A percentile compares a stretch with the other conserved stretches of the same genome.
Evolutionary conservation across 2,797 vertebrate species (phyloP).

Genomic region (Labroides dimidiatus): DNA sequence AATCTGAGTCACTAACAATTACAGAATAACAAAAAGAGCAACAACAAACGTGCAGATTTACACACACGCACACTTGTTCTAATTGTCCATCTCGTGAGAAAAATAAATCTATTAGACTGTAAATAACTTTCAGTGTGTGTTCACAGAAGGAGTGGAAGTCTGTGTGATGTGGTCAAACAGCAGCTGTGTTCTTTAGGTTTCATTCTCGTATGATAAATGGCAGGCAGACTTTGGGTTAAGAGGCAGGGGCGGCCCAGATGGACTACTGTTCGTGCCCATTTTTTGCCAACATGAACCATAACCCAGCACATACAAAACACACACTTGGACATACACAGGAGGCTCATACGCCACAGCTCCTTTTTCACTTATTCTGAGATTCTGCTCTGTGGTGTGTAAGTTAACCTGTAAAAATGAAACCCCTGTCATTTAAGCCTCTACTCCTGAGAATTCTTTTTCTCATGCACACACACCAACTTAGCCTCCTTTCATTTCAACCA

Average conservation of each 20-base stretch:
- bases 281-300: slow-evolving; percentile 53
- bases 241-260: slow-evolving; percentile 71
- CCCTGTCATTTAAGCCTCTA: slow-evolving; percentile 19
- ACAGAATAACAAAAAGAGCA: slow-evolving; percentile 32
- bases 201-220: slow-evolving; percentile 72
- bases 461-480: slow-evolving; percentile 1
- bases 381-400: background rate
- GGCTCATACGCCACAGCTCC: background rate
- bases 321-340: slow-evolving; percentile 1
- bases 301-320: slow-evolving; percentile 27
- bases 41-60: slow-evolving; percentile 31
- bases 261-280: slow-evolving; percentile 64
- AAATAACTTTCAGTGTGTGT: slow-evolving; percentile 68
- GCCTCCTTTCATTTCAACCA: slow-evolving; percentile 26
- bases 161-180: slow-evolving; percentile 6
- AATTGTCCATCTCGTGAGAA: slow-evolving; percentile 65
- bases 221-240: slow-evolving; percentile 73
- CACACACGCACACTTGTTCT: slow-evolving; percentile 64
- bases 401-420: slow-evolving; percentile 26
- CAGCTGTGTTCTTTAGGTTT: slow-evolving; percentile 8
- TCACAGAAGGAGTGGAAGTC: slow-evolving; percentile 51
- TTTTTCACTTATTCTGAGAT: background rate
- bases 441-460: slow-evolving; percentile 35
- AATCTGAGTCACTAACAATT: slow-evolving; percentile 51
- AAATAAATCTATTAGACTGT: slow-evolving; percentile 64